phyloP scores from a whole-genome alignment of 1,140 invertebrate genomes.

The Spodoptera litura region DNA sequence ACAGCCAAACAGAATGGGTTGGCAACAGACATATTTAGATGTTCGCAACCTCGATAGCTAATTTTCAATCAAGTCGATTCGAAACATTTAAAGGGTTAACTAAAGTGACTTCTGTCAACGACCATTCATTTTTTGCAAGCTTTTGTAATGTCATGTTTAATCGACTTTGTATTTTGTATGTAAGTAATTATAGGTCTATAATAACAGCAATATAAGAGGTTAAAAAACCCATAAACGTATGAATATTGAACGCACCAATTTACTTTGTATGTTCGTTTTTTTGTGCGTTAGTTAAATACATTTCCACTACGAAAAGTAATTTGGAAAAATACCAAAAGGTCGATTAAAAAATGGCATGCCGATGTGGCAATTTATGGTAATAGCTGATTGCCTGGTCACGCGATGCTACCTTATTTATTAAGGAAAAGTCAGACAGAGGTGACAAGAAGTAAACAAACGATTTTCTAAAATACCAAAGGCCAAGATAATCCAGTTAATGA shows the following conservation, averaged over 20 bases:
- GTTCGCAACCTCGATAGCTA: neutral
- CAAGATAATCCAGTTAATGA: too few species aligned
- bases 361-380: conserved; percentile 4
- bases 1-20: neutral
- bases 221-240: too few species aligned
- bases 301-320: neutral
- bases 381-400: neutral
- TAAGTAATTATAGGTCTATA: too few species aligned
- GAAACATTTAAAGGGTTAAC: conserved; percentile 16
- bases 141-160: too few species aligned
- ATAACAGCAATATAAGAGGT: too few species aligned
- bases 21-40: neutral
- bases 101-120: conserved; percentile 22
- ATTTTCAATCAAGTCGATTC: conserved; percentile 1
- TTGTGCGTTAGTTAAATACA: neutral
- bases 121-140: conserved; percentile 8
- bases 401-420: conserved; percentile 9
- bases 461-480: too few species aligned
- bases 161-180: too few species aligned
- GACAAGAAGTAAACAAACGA: too few species aligned
- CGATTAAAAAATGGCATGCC: conserved; percentile 1
- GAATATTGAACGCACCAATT: too few species aligned
- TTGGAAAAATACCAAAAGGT: conserved; percentile 5
- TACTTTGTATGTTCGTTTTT: neutral
- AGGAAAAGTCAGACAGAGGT: neutral